Conservation (phyloP, 2,888 invertebrate genomes). For the Calameuta idolon region DNA sequence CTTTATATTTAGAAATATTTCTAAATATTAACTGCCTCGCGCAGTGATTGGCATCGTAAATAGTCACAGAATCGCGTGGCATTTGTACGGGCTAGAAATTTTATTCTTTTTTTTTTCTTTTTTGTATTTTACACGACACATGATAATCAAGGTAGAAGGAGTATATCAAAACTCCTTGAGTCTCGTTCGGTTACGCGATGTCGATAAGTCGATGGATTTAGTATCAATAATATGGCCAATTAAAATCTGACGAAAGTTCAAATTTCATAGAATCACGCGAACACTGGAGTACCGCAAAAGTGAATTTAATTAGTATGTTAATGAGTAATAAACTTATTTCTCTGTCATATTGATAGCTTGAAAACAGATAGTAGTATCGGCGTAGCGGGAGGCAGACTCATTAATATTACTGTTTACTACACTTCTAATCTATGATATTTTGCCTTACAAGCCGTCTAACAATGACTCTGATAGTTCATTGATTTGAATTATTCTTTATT, state of each 20-base stretch:
- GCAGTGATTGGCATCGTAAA: background rate
- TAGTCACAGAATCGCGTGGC: background rate
- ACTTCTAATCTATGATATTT: slow-evolving; percentile 45
- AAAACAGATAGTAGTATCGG: slow-evolving; percentile 46
- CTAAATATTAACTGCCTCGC: background rate
- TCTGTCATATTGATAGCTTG: slow-evolving; percentile 28
- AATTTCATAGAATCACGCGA: background rate
- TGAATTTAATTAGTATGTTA: slow-evolving; percentile 59
- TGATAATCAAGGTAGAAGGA: background rate
- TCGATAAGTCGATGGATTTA: background rate
- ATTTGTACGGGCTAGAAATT: background rate
- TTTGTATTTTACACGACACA: background rate
- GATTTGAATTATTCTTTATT: slow-evolving; percentile 34
- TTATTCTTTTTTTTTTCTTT: background rate
- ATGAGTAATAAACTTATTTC: slow-evolving; percentile 61
- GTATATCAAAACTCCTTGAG: background rate
- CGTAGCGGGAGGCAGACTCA: slow-evolving; percentile 47
- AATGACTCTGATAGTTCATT: slow-evolving; percentile 49
- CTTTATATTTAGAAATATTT: background rate
- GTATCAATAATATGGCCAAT: background rate
- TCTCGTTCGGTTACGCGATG: background rate
- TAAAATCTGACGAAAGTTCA: background rate
- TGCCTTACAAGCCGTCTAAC: slow-evolving; percentile 24
- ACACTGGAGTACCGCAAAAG: slow-evolving; percentile 35
- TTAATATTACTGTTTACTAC: slow-evolving; percentile 59